Evolutionary conservation across 2,797 vertebrate species (phyloP).

Genomic region (Sitta carolinensis): DNA sequence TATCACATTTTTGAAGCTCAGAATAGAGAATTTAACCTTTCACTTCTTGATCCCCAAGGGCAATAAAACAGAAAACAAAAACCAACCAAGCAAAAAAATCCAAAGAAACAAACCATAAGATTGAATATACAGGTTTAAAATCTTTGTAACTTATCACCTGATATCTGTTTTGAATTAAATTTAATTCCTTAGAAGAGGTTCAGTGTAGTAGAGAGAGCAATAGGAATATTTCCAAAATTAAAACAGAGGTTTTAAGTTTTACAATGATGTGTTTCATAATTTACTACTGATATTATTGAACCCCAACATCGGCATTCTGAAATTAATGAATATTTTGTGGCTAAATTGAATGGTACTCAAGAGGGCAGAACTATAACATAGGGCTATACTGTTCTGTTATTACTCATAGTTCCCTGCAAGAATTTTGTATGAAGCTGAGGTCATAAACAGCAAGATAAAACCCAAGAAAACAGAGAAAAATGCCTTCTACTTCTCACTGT

Average conservation of each 20-base stretch:
- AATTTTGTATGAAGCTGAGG: background rate
- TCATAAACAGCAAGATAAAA: background rate
- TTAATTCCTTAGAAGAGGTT: background rate
- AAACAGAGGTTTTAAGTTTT: background rate
- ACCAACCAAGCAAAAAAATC: accelerated
- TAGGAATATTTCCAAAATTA: background rate
- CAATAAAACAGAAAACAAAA: background rate
- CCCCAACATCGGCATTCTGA: background rate
- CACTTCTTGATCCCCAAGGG: background rate
- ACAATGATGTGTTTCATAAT: background rate
- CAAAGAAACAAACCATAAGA: background rate
- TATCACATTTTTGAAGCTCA: background rate
- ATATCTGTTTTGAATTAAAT: background rate
- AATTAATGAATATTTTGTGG: background rate
- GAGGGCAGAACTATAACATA: background rate
- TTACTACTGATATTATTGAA: background rate
- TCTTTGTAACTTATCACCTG: background rate
- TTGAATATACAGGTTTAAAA: background rate
- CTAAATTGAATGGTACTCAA: background rate
- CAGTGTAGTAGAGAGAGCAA: background rate
- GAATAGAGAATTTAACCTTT: background rate
- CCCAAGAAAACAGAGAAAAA: background rate
- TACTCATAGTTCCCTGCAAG: background rate
- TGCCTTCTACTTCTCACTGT: background rate
- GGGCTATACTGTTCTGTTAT: background rate